phyloP scores from a whole-genome alignment of 2,113 vertebrate genomes.

The Elgaria multicarinata region DNA sequence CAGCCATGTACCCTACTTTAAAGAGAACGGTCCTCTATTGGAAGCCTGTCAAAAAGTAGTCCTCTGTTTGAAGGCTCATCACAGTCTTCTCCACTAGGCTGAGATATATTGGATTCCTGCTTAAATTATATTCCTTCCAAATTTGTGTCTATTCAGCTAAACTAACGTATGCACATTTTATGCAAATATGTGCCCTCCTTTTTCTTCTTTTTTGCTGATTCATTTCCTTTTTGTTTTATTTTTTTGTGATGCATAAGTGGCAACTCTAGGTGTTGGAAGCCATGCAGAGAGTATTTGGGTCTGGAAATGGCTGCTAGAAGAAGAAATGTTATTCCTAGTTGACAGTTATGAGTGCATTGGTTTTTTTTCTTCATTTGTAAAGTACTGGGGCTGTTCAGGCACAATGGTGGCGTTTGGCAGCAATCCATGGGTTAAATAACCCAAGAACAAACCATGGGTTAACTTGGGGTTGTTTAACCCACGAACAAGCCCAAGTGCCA shows the following conservation, averaged over 20 bases:
- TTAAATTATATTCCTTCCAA: not conserved
- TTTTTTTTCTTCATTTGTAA: not conserved
- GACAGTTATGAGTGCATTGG: not conserved
- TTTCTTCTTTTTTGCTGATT: not conserved
- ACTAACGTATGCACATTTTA: not conserved
- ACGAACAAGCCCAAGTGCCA: too few relatives aligned
- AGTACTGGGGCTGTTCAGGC: not conserved
- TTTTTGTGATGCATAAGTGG: not conserved
- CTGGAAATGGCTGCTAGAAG: not conserved
- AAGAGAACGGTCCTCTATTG: not conserved
- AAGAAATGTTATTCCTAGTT: not conserved
- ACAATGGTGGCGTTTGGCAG: too few relatives aligned
- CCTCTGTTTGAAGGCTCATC: not conserved
- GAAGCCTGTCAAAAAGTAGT: too few relatives aligned
- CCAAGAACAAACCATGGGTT: too few relatives aligned
- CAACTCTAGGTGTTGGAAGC: not conserved
- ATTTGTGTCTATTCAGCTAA: not conserved
- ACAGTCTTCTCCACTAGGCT: not conserved
- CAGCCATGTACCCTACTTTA: not conserved
- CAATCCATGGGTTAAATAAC: too few relatives aligned
- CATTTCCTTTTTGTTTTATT: not conserved
- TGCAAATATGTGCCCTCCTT: not conserved
- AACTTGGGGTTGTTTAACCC: too few relatives aligned
- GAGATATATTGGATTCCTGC: not conserved
- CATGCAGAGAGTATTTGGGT: not conserved